A percentile compares a stretch with the other conserved stretches of the same genome.
Evolutionary conservation across 2,797 vertebrate species (phyloP).

Genomic region (Thaleichthys pacificus): DNA sequence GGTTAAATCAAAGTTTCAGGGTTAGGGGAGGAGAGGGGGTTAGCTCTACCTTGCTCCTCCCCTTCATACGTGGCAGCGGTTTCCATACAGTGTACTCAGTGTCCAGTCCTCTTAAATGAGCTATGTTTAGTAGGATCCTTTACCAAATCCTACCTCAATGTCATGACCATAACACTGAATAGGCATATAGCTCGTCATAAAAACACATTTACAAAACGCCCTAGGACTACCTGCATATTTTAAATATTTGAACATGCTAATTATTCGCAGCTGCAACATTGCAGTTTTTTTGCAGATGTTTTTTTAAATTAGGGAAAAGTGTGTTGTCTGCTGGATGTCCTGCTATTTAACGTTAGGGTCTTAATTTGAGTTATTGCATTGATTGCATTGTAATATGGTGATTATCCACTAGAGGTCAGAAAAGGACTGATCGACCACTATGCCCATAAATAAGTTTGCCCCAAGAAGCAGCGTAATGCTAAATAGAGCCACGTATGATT

Average conservation of each 20-base stretch:
- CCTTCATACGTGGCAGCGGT: constrained; percentile 33
- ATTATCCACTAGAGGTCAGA: constrained; percentile 54
- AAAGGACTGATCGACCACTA: constrained; percentile 10
- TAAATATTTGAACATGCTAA: too few relatives aligned
- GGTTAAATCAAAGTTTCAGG: too few relatives aligned
- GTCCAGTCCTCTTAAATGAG: too few relatives aligned
- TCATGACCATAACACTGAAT: too few relatives aligned
- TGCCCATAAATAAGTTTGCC: not conserved
- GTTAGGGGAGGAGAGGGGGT: too few relatives aligned
- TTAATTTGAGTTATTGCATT: not conserved
- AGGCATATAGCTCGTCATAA: too few relatives aligned
- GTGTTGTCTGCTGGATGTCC: not conserved
- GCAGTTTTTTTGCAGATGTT: not conserved
- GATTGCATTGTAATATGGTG: not conserved
- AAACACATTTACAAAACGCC: too few relatives aligned
- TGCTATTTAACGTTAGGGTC: not conserved
- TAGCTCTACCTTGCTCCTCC: constrained; percentile 8
- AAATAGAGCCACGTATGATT: not conserved
- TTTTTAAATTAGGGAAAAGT: not conserved
- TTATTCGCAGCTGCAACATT: not conserved
- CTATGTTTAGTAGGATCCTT: too few relatives aligned
- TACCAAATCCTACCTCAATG: too few relatives aligned
- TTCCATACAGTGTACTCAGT: not conserved
- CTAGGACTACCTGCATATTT: too few relatives aligned
- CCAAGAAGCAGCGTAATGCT: not conserved